Evolutionary conservation across 2,888 invertebrate genomes (phyloP), one percentile per base, ranked within the genome.

Genomic region (Drosophila demipolita): DNA sequence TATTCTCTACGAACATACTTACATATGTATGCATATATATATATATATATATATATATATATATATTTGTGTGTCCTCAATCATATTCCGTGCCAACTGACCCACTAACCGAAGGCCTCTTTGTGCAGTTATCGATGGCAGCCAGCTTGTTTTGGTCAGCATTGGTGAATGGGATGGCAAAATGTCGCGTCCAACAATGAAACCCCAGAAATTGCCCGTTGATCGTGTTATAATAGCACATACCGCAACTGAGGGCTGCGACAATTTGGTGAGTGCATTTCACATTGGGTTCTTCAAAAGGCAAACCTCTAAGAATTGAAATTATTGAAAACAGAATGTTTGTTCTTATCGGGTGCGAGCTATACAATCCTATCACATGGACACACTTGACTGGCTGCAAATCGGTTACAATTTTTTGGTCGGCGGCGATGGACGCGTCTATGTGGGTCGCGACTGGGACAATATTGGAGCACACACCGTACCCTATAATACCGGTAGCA

Each of bases 351-450:
- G 94, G 8, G 95, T 86, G 1, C 81, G 80, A 2, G 71, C 77
- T 3, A 90, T 92, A 35, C 96, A 96, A 91, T 93, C 92, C 52
- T 95, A 94, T 83, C 96, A 97, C 91, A 95, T 97, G 67, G 95
- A 96, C 69, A 94, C 94, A 29, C 89, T 88, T n/a, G 82, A 93
- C 0, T 96, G 95, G 95, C 93, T 92, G 57, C 97, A 97, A 89
- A 95, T 97, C 35, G 96, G 94, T 0, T 97, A 97, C 92, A 97
- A 96, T 91, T 97, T 97, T 83, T 91, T 97, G 12, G 94, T 97
- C 1, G 97, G 96, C 1, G 97, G 96, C 8, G 96, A 97, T 87
- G 97, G 97, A 0, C 93, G 94, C 0, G 95, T 95, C 0, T 97
- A 96, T 91, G 95, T 94, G 76, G 97, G 96, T 0, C 94, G 97